These are phyloP conservation scores for Oryzias celebensis DNA, from an alignment of 2,113 vertebrate genomes.

Conservation along the genomic window DNA sequence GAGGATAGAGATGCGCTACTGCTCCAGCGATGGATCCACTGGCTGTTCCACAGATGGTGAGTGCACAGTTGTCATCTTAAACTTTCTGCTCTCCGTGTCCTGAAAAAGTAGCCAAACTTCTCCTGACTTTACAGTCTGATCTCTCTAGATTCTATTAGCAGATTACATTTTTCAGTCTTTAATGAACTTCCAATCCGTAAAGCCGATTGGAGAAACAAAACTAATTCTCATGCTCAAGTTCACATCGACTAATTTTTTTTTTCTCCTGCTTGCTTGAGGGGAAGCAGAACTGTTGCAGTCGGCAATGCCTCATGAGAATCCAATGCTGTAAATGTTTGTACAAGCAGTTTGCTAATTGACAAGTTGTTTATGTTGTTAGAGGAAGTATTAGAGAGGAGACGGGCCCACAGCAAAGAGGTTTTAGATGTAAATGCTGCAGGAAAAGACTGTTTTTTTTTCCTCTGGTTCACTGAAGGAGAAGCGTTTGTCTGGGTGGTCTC, in stretches of 20 bases:
- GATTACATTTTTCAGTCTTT: conserved; percentile 48
- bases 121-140: conserved; percentile 9
- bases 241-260: no score
- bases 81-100: conserved; percentile 22
- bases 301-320: conserved; percentile 38
- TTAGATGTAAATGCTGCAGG: conserved; percentile 36
- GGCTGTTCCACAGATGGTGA: conserved; percentile 94
- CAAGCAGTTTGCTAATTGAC: conserved; percentile 68
- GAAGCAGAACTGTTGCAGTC: conserved; percentile 20
- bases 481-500: conserved; percentile 47
- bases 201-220: conserved; percentile 41
- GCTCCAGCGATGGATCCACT: conserved; percentile 91
- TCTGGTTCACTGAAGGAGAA: conserved; percentile 24
- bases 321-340: conserved; percentile 47
- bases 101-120: conserved; percentile 24
- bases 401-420: conserved; percentile 40
- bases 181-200: conserved; percentile 66
- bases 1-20: conserved; percentile 97
- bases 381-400: conserved; percentile 43
- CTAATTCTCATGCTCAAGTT: conserved; percentile 10
- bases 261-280: neutral
- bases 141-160: conserved; percentile 30
- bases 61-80: conserved; percentile 41
- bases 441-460: conserved; percentile 49
- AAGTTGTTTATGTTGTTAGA: conserved; percentile 60